phyloP scores from a whole-genome alignment of 2,797 vertebrate species.

The Huso huso region DNA sequence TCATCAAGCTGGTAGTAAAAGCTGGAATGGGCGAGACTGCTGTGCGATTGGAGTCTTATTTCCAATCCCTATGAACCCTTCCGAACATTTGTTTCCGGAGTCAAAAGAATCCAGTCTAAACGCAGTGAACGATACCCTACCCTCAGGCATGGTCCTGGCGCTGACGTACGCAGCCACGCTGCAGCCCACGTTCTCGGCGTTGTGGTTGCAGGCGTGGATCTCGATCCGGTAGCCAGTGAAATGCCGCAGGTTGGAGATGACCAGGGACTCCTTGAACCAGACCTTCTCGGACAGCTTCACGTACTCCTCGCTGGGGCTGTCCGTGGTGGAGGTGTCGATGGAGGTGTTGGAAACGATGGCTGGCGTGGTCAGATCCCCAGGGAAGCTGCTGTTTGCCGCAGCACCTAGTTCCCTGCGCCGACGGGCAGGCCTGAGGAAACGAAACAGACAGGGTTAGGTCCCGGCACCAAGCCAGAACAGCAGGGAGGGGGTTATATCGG shows the following conservation, averaged over 20 bases:
- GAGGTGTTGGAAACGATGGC: constrained; percentile 39
- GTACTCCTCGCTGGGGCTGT: constrained; percentile 43
- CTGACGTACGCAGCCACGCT: constrained; percentile 84
- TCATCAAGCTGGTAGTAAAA: not conserved
- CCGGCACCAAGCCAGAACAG: not conserved
- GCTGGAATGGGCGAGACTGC: too few species aligned
- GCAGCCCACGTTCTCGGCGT: constrained; percentile 57
- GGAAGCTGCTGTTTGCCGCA: constrained; percentile 59
- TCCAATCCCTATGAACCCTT: not conserved
- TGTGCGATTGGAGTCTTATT: too few species aligned
- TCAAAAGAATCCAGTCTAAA: too few species aligned
- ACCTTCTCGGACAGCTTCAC: constrained; percentile 58
- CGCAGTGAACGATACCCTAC: constrained; percentile 40
- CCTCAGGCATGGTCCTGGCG: constrained; percentile 88
- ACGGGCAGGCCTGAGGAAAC: constrained; percentile 55
- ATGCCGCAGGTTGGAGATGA: constrained; percentile 85
- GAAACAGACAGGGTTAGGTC: not conserved
- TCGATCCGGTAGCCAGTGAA: constrained; percentile 96
- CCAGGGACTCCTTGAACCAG: constrained; percentile 71
- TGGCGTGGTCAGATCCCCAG: constrained; percentile 40
- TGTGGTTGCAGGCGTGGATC: constrained; percentile 89
- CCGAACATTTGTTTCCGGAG: not conserved
- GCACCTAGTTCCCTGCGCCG: constrained; percentile 75
- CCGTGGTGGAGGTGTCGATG: constrained; percentile 38
- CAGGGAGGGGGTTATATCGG: too few species aligned